Base-by-base conservation (phyloP, 2,888 invertebrate species). In the Parasteatoda lunata region DNA sequence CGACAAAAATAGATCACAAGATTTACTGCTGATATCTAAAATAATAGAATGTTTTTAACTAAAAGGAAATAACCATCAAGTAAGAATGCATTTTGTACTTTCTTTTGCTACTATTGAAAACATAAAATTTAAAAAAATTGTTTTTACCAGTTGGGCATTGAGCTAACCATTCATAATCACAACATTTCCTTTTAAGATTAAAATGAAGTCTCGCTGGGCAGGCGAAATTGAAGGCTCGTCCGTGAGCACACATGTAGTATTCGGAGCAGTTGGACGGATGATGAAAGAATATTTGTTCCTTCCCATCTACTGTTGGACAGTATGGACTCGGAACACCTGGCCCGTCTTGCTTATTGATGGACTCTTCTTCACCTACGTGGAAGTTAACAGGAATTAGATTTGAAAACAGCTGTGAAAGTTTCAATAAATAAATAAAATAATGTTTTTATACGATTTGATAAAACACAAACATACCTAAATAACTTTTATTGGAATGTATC, bases 201-300 rank as follows among this genome's bases (percentile, higher is more conserved):
- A 88, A 88, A 64, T 88, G 87, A 0, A 88, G 71, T 13, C 78
- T 68, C 9, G 87, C 66, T 5, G 87, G 87, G 47, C 87, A 88
- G 7, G 51, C 47, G 66, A 83, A 83, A 68, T 83, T 66, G 54
- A 82, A 88, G 8, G 87, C 78, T 3, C 77, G 49, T 30, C 87
- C 87, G 49, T 88, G 70, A n/a, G 66, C 54, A 47, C 87, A 88
- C 75, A 88, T 68, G 64, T 69, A 88, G 45, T 88, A 88, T 7
- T 78, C n/a, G 5, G 83, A 83, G 51, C 87, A 88, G 78, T 88
- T 88, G 65, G 69, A 30, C 6, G 83, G 77, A 30, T 88, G 82
- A 0, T 71, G 78, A 15, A 72, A 88, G 48, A 88, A 88, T 4
- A 83, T 75, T 5, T 70, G 83, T 8, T n/a, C 51, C 52, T 75